phyloP scores from a whole-genome alignment of 2,888 invertebrate species.

The Caenorhabditis becei region DNA sequence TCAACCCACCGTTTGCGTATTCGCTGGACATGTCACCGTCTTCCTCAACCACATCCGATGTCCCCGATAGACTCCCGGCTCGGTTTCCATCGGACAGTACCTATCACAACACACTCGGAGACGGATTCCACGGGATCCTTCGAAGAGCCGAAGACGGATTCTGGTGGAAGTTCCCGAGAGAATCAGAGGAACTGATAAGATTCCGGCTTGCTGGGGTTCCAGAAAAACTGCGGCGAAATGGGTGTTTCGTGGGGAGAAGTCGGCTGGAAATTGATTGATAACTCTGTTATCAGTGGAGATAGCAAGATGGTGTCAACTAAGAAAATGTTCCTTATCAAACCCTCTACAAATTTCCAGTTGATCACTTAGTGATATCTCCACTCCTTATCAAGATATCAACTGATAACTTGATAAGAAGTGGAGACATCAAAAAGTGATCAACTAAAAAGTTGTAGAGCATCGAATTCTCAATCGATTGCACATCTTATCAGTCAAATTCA shows the following conservation, averaged over 20 bases:
- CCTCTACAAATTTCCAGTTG: too few relatives aligned
- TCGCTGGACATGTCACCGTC: slow-evolving; percentile 73
- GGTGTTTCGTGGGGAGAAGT: slow-evolving; percentile 70
- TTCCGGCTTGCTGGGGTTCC: slow-evolving; percentile 74
- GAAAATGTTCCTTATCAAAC: too few relatives aligned
- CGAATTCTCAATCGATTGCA: too few relatives aligned
- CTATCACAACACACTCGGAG: slow-evolving; percentile 77
- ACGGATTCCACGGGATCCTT: slow-evolving; percentile 75
- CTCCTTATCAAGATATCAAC: too few relatives aligned
- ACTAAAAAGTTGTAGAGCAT: too few relatives aligned
- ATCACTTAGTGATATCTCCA: too few relatives aligned
- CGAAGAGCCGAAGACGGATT: slow-evolving; percentile 73
- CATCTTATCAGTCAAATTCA: too few relatives aligned
- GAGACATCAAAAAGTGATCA: too few relatives aligned
- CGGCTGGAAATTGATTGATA: slow-evolving; percentile 62
- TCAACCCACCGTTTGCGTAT: slow-evolving; percentile 70
- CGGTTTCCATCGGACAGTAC: slow-evolving; percentile 76
- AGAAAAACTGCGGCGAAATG: slow-evolving; percentile 77
- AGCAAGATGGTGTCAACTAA: too few relatives aligned
- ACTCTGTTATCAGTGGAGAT: too few relatives aligned
- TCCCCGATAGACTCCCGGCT: slow-evolving; percentile 72
- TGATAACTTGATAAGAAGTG: too few relatives aligned
- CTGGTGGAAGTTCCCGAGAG: slow-evolving; percentile 35
- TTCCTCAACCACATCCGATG: slow-evolving; percentile 73
- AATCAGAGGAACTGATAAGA: slow-evolving; percentile 63